Evolutionary conservation across 2,113 vertebrate genomes (phyloP), one percentile per base, ranked within the genome.

Genomic region (Muntiacus muntjak): DNA sequence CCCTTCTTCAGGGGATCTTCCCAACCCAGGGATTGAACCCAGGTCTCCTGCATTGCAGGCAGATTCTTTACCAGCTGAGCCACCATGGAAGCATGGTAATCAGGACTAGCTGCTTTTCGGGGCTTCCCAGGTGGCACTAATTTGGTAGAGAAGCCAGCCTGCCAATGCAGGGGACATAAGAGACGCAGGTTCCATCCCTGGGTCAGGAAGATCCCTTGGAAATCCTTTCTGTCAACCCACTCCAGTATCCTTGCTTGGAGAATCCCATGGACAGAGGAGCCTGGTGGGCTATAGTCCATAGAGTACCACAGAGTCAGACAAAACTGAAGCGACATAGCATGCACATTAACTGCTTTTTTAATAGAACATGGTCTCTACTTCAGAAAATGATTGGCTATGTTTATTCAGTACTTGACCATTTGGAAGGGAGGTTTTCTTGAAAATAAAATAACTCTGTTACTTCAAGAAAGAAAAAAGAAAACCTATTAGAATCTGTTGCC

Each of bases 41-140:
- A 71, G n/a, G 64, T 71, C 64, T 6, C n/a, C 64, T 0, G 0
- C n/a, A 36, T 11, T 71, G n/a, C n/a, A 71, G 67, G 11, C 21
- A 2, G n/a, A 71, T 71, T 40, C 67, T 40, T 71, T 71, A 40
- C 67, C n/a, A 12, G 67, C 2, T 71, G n/a, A 71, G 19, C 5
- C 67, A 71, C n/a, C 19, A 71, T 0, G 1, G 67, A 36, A 71
- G 12, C 21, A 30, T 60, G 79, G 19, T 7, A 1, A 43, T 2
- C 36, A 76, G 23, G 43, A 76, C 71, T 76, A 76, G 36, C 40
- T 76, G 23, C 23, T 76, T 76, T 26, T 0, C 1, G 6, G 36
- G 36, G 36, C 23, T 43, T 76, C 36, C 36, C 12, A 43, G 36
- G 36, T 43, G 36, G 36, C 36, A 25, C 71, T 71, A 43, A 14